phyloP scores from a whole-genome alignment of 2,113 vertebrate species.

The Charadrius vociferus region DNA sequence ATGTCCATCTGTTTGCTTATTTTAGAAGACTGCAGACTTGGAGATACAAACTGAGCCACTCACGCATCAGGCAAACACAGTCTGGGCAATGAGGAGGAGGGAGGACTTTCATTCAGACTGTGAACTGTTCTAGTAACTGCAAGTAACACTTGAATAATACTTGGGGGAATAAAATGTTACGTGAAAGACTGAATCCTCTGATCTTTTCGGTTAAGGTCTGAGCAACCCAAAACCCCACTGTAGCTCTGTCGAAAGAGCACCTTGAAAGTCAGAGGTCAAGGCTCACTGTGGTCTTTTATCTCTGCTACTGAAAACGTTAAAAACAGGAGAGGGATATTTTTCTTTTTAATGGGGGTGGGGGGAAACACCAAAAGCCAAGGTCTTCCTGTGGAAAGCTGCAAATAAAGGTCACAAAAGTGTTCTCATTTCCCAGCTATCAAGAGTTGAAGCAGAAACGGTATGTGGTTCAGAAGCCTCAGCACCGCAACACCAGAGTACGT shows the following conservation, averaged over 20 bases:
- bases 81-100: background rate
- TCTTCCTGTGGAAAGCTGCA: background rate
- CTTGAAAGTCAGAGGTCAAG: background rate
- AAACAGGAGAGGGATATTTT: background rate
- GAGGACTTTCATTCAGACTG: background rate
- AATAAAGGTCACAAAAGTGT: background rate
- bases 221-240: background rate
- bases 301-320: background rate
- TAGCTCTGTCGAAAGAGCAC: background rate
- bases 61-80: background rate
- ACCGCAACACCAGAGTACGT: background rate
- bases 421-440: background rate
- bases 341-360: background rate
- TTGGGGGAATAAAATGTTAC: background rate
- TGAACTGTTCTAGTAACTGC: background rate
- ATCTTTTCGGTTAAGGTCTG: background rate
- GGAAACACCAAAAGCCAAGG: background rate
- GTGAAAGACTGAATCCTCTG: background rate
- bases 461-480: background rate
- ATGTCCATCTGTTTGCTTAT: background rate
- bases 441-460: background rate
- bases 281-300: background rate
- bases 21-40: background rate
- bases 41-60: background rate
- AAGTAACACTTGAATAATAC: background rate